Percentiles rank a stretch among this genome's conserved stretches.
phyloP scores from a whole-genome alignment of 2,888 invertebrate genomes.

The Congeria kusceri region DNA sequence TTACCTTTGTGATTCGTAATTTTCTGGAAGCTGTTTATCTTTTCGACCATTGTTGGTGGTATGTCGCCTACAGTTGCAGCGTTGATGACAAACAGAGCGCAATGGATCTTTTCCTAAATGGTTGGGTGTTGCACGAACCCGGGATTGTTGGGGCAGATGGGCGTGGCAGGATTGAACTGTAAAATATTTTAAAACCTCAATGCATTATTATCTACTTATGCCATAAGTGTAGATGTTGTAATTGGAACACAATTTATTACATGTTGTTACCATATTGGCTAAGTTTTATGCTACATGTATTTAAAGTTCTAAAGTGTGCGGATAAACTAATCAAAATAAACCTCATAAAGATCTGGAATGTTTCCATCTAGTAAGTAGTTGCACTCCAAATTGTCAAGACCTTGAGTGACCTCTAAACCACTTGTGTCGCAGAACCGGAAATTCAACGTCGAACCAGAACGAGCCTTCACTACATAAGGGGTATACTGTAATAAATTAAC shows the following conservation, averaged over 20 bases:
- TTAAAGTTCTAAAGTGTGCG: no score
- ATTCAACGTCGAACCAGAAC: conserved; percentile 36
- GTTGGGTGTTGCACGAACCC: conserved; percentile 60
- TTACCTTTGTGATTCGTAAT: conserved; percentile 66
- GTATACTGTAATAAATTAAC: no score
- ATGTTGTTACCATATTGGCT: no score
- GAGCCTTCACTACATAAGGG: no score
- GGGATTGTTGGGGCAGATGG: conserved; percentile 50
- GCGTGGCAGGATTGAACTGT: conserved; percentile 58
- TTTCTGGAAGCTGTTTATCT: conserved; percentile 62
- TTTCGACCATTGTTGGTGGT: conserved; percentile 62
- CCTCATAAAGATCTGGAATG: conserved; percentile 58
- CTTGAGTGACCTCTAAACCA: conserved; percentile 68
- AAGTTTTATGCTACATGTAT: no score
- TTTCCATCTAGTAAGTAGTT: conserved; percentile 60
- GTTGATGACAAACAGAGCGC: conserved; percentile 70
- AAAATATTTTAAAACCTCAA: background rate
- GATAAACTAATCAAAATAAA: no score
- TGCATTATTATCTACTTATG: no score
- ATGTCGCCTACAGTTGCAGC: conserved; percentile 58
- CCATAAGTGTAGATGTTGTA: no score
- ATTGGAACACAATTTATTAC: no score
- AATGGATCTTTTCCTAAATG: conserved; percentile 67
- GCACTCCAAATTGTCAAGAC: conserved; percentile 44
- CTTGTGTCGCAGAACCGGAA: conserved; percentile 69